Evolutionary conservation across 2,113 vertebrate species (phyloP), one percentile per base, ranked within the genome.

Genomic region (Trichomycterus rosablanca): DNA sequence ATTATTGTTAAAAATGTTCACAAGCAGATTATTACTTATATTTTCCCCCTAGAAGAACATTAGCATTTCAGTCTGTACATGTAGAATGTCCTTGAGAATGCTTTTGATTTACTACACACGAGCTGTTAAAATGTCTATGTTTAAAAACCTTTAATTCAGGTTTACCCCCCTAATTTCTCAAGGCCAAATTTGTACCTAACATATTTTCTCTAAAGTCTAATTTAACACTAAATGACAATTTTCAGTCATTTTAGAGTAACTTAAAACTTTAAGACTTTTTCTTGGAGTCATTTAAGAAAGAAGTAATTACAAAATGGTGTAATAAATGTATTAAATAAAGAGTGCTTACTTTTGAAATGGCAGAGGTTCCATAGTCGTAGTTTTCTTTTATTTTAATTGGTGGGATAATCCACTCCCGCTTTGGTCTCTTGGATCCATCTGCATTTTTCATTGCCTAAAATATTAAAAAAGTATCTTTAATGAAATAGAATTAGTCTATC

Each of bases 321-420:
- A 26, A 45, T 24, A 9, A 7, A 11, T n/a, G 2, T 9, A 3
- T 3, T n/a, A 15, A 12, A 24, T 20, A 32, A 26, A 42, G 40
- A n/a, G 7, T 22, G 7, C 57, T 53, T 2, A 87, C 85, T 76
- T 86, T 88, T 26, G 84, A 79, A 48, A 88, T 77, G 46, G 5
- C 76, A 0, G 37, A 4, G 16, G 1, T 1, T 1, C 58, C 78
- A 69, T 85, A 85, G 55, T 85, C 52, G 0, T 1, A 14, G 30
- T 85, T 86, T 43, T 88, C 86, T 1, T 0, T 1, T 32, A 86
- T 37, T 50, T 77, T 84, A 10, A 70, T 5, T 4, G 86, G 77
- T 60, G 86, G 85, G 50, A 76, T 54, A 60, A 87, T 61, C 85
- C 85, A 88, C 14, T 84, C 80, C 50, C 86, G 78, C 58, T 80